Evolutionary conservation across 2,113 vertebrate genomes (phyloP), one percentile per base, ranked within the genome.

Genomic region (Hyla sarda): DNA sequence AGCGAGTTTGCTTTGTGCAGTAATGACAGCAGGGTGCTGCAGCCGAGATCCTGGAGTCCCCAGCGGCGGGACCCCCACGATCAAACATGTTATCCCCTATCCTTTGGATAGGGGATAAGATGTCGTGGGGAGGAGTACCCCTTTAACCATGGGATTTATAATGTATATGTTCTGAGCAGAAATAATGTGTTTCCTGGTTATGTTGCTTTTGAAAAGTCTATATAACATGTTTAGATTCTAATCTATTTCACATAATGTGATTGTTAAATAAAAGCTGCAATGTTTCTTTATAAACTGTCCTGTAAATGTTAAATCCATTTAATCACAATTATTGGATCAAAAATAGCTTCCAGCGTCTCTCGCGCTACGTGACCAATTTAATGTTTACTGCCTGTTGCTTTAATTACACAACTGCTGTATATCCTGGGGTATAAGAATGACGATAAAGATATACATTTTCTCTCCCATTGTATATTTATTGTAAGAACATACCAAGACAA

Each of bases 301-400:
- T 19, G 56, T 19, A 23, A 62, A 65, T 65, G 56, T 47, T 81
- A 81, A 82, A 71, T 71, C 62, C 71, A 82, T 82, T 81, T 71
- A 50, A 82, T 71, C 81, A 82, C 60, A 52, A 83, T 72, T 83
- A 83, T 73, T 83, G 48, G 62, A 83, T 83, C 67, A 83, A 83
- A 72, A 83, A 73, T 73, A 52, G 67, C 82, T 83, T 41, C 82
- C 82, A 73, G 67, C 82, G 4, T 83, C 50, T 52, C 47, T 32
- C 17, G 28, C 47, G 30, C 67, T 73, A 72, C 67, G 34, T 71
- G 67, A 54, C 62, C 82, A 83, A 72, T 83, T 83, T 83, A 73
- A 73, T 72, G 65, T 83, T 73, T 73, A 72, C 82, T 83, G 48
- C 82, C 82, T 83, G 67, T 83, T 82, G 80, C 80, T 82, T 69